These are phyloP conservation scores for Calosoma granatense DNA, from an alignment of 1,140 invertebrate species.

Conservation along the genomic window DNA sequence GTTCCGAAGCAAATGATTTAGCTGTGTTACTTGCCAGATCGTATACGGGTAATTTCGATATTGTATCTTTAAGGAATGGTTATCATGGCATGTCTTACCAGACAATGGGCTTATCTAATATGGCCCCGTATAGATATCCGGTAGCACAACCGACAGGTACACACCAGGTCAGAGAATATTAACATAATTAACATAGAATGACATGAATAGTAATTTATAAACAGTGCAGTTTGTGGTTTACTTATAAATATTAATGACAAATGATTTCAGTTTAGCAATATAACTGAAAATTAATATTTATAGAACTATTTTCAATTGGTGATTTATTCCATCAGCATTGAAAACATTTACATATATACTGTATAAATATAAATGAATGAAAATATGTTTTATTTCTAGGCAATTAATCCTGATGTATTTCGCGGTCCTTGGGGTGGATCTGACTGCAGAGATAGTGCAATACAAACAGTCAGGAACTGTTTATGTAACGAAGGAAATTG, in stretches of 20 bases:
- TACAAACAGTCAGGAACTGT: conserved; percentile 62
- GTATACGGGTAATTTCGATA: conserved; percentile 74
- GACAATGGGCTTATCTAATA: conserved; percentile 72
- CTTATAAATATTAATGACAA: too few species aligned
- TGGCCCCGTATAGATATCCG: conserved; percentile 68
- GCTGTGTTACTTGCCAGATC: conserved; percentile 78
- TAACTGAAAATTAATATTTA: too few species aligned
- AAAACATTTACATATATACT: too few species aligned
- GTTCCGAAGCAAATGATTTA: conserved; percentile 94
- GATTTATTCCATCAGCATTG: too few species aligned
- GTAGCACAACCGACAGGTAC: conserved; percentile 66
- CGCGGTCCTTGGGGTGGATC: conserved; percentile 80
- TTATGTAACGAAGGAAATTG: conserved; percentile 54
- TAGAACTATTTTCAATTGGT: too few species aligned
- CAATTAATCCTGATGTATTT: conserved; percentile 86
- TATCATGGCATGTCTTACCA: conserved; percentile 86
- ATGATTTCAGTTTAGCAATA: too few species aligned
- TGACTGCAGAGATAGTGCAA: conserved; percentile 76
- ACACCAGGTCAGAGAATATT: conserved; percentile 56
- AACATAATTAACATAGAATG: background rate
- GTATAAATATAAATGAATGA: too few species aligned
- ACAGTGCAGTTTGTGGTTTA: background rate
- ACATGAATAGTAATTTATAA: conserved; percentile 4
- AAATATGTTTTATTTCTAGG: too few species aligned
- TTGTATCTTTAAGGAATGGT: conserved; percentile 75